Base-by-base conservation (phyloP, 2,797 vertebrate species). In the Halcyon smyrnensis region DNA sequence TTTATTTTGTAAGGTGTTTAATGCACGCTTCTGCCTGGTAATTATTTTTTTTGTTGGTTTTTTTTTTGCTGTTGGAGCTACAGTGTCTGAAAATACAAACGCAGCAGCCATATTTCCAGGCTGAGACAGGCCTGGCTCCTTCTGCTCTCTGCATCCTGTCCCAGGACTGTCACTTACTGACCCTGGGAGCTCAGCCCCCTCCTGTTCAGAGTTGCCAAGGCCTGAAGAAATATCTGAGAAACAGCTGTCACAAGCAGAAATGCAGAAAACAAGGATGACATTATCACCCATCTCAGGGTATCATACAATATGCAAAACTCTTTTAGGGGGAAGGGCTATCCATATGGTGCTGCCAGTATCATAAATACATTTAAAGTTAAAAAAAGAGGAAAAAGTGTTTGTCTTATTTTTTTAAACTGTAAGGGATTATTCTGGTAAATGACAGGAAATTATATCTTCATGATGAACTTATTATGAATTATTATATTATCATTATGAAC, bases 181-280 rank as follows among this genome's bases (percentile, higher is more conserved):
- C 9, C 39, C 20, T 3, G 0, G 10, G 4, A 0, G 0, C 71
- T 60, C 0, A 0, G 1, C 6, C 17, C 12, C 9, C 24, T 89
- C n/a, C 27, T 59, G 43, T 87, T 51, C 37, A 21, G 37, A 3
- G 23, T 37, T 85, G 10, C 12, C 28, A 77, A 62, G 41, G 25
- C 16, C 30, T 53, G 8, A 68, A 39, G 27, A 71, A 46, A 14
- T 73, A 57, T 75, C 46, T 7, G 15, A 85, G n/a, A 48, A 79
- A 48, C 14, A 15, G 20, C 21, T 27, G 19, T 56, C 53, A 57
- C 57, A 82, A 79, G 30, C 37, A 51, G 27, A 79, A 89, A 54
- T n/a, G 18, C 7, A 51, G 43, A 77, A 95, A 81, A 8, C 0
- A 4, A 46, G 30, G 34, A 59, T 11, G 32, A 68, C 60, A 24